Conservation (phyloP, 2,113 vertebrate species). For the Oreotrochilus melanogaster region DNA sequence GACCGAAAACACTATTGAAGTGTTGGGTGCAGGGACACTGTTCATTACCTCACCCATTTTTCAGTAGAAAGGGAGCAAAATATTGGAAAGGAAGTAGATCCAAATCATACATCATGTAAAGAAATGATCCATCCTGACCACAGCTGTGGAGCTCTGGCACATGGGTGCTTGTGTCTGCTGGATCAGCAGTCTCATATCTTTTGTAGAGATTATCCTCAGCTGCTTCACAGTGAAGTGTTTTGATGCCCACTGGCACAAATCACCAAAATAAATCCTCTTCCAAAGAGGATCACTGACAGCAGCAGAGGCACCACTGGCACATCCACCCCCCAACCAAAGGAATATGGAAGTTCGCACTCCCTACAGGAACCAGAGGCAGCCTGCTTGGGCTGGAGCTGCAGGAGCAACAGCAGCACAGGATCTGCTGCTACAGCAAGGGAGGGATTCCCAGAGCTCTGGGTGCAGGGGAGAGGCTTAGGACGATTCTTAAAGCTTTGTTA, state of each 20-base stretch:
- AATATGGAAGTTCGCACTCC: background rate
- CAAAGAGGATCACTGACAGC: constrained; percentile 21
- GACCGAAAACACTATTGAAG: background rate
- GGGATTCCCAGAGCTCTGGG: background rate
- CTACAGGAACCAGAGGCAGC: background rate
- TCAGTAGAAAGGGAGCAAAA: background rate
- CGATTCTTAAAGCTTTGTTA: background rate
- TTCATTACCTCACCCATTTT: background rate
- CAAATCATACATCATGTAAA: background rate
- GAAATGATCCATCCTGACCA: background rate
- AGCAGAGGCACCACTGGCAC: background rate
- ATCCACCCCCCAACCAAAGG: background rate
- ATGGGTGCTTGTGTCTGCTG: background rate
- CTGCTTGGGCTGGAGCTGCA: background rate
- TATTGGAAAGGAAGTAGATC: background rate
- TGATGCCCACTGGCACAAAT: constrained; percentile 6
- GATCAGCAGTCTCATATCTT: background rate
- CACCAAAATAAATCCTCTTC: constrained; percentile 67
- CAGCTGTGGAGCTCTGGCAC: constrained; percentile 41
- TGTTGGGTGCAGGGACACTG: background rate
- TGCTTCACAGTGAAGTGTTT: constrained; percentile 15
- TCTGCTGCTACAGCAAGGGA: background rate
- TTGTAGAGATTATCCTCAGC: constrained; percentile 25
- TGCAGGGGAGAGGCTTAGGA: background rate
- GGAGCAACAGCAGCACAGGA: fast-evolving